Conservation (phyloP, 2,888 invertebrate species). For the Vesta saturnalis region DNA sequence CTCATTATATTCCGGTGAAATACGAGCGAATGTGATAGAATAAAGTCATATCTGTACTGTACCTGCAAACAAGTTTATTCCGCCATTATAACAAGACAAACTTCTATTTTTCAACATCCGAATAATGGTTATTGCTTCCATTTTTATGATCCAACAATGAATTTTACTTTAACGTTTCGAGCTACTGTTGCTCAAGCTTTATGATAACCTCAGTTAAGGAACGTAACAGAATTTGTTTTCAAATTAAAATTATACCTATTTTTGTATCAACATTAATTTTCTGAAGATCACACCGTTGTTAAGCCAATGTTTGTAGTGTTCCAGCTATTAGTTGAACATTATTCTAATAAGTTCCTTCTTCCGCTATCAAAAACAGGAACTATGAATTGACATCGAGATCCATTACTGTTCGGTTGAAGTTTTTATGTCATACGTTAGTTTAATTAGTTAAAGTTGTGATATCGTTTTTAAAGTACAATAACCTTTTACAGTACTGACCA, state of each 20-base stretch:
- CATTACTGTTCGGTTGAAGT: too few species aligned
- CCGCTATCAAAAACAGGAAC: too few species aligned
- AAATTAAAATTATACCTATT: background rate
- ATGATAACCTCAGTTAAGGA: background rate
- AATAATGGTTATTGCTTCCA: conserved; percentile 27
- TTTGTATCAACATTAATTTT: background rate
- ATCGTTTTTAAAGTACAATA: background rate
- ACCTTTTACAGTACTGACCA: conserved; percentile 11
- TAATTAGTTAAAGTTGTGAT: too few species aligned
- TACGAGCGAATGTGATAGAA: conserved; percentile 56
- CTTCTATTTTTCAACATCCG: conserved; percentile 27
- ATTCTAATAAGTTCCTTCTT: too few species aligned
- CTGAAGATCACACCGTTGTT: too few species aligned
- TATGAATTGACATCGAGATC: too few species aligned
- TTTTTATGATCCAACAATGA: conserved; percentile 29
- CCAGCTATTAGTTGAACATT: too few species aligned
- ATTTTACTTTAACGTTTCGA: conserved; percentile 19
- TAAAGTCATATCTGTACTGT: conserved; percentile 46
- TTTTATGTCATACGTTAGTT: too few species aligned
- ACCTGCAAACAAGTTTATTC: conserved; percentile 39
- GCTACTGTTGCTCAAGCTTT: conserved; percentile 21
- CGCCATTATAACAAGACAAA: conserved; percentile 18
- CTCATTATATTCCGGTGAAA: conserved; percentile 57
- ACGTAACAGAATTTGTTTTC: too few species aligned
- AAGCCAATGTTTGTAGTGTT: too few species aligned